Conservation (phyloP, 2,797 vertebrate genomes). For the Platalea minor region DNA sequence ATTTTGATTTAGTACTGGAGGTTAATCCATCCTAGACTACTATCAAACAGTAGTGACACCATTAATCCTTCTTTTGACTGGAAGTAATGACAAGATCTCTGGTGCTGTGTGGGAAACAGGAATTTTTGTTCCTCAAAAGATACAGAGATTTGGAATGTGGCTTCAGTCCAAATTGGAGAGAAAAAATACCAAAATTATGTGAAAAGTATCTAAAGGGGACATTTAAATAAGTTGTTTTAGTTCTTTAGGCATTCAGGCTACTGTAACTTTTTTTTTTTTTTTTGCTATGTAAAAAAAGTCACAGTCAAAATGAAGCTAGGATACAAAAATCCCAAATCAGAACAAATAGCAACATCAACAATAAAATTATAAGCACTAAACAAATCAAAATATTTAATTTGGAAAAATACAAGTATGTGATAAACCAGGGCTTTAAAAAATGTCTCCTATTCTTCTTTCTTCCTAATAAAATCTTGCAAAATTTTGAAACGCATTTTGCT, state of each 20-base stretch:
- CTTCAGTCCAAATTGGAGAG: not conserved
- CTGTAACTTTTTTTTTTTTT: not conserved
- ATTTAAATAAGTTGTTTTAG: not conserved
- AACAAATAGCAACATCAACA: not conserved
- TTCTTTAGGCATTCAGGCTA: not conserved
- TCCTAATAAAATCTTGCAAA: not conserved
- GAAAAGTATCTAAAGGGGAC: not conserved
- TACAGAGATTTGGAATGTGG: not conserved
- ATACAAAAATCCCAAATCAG: not conserved
- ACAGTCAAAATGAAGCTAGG: not conserved
- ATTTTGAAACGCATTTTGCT: not conserved
- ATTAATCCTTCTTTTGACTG: not conserved
- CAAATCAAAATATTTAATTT: not conserved
- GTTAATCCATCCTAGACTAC: not conserved
- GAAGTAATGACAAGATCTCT: not conserved
- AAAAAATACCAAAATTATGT: not conserved
- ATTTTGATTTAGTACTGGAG: not conserved
- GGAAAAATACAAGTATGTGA: not conserved
- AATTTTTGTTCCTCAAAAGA: not conserved
- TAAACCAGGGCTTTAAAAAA: not conserved
- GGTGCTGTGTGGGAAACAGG: not conserved
- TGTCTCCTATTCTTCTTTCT: not conserved
- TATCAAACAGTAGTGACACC: not conserved
- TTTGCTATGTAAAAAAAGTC: not conserved
- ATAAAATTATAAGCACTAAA: not conserved